Evolutionary conservation across 2,113 vertebrate species (phyloP).

Genomic region (Sarotherodon lohbergeri): DNA sequence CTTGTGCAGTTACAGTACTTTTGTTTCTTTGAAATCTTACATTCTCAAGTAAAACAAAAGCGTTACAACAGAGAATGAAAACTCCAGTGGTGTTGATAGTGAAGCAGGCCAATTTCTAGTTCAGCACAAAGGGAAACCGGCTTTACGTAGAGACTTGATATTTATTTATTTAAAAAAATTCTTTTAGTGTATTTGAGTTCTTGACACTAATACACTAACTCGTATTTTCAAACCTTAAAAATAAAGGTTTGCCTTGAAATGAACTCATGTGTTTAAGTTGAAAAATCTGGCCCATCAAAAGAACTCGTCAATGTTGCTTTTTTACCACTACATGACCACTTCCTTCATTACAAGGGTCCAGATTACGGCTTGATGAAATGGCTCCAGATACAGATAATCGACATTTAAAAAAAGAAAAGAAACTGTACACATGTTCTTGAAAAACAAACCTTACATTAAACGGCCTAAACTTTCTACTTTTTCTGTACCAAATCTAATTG

Average conservation of each 20-base stretch:
- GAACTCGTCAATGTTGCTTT: neutral
- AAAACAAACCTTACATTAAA: constrained; percentile 55
- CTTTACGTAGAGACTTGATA: neutral
- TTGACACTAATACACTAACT: rapidly evolving
- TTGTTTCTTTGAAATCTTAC: constrained; percentile 51
- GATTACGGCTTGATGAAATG: constrained; percentile 45
- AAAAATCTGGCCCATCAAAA: neutral
- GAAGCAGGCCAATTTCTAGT: neutral
- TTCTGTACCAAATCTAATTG: constrained; percentile 54
- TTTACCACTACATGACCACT: neutral
- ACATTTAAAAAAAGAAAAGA: neutral
- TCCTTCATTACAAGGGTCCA: neutral
- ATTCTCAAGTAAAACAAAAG: constrained; percentile 17
- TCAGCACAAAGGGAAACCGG: neutral
- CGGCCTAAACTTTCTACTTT: constrained; percentile 18
- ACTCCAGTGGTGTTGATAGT: neutral
- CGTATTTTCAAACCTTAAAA: neutral
- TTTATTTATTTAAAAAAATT: neutral
- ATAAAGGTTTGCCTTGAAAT: neutral
- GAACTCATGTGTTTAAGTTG: neutral
- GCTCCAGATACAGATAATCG: constrained; percentile 13
- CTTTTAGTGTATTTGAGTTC: rapidly evolving
- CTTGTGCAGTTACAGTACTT: constrained; percentile 72
- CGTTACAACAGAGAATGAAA: neutral
- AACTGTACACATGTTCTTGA: constrained; percentile 43